Evolutionary conservation across 2,113 vertebrate genomes (phyloP).

Genomic region (Entelurus aequoreus): DNA sequence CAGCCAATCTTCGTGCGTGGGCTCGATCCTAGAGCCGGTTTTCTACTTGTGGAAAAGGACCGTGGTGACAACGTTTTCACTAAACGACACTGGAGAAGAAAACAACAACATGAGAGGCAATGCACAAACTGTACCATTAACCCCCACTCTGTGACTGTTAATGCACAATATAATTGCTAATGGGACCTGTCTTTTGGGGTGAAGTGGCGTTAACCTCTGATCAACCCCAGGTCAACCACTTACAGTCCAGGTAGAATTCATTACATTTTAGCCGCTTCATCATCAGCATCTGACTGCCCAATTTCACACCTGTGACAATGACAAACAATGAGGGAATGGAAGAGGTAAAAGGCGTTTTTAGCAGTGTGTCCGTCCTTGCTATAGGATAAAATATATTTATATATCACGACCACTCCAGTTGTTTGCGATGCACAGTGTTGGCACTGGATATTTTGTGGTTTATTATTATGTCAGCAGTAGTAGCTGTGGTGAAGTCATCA

Average conservation of each 20-base stretch:
- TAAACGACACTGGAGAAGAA: constrained; percentile 9
- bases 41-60: constrained; percentile 21
- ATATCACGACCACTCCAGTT: no score
- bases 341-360: constrained; percentile 8
- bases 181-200: constrained; percentile 63
- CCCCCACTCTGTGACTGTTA: constrained; percentile 40
- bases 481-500: no score
- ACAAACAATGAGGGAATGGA: constrained; percentile 33
- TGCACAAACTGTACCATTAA: constrained; percentile 33
- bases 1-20: constrained; percentile 33
- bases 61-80: constrained; percentile 8
- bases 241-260: constrained; percentile 62
- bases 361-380: background rate
- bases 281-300: constrained; percentile 63
- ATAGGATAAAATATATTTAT: no score
- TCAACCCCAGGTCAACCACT: constrained; percentile 66
- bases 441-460: constrained; percentile 22
- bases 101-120: constrained; percentile 22
- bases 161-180: constrained; percentile 70
- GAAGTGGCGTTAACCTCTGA: constrained; percentile 68
- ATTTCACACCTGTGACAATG: constrained; percentile 62
- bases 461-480: constrained; percentile 1
- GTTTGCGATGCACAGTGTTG: no score
- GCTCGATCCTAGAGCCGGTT: constrained; percentile 25
- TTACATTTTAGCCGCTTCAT: constrained; percentile 64